Evolutionary conservation across 2,888 invertebrate species (phyloP).

Genomic region (Thera obeliscata): DNA sequence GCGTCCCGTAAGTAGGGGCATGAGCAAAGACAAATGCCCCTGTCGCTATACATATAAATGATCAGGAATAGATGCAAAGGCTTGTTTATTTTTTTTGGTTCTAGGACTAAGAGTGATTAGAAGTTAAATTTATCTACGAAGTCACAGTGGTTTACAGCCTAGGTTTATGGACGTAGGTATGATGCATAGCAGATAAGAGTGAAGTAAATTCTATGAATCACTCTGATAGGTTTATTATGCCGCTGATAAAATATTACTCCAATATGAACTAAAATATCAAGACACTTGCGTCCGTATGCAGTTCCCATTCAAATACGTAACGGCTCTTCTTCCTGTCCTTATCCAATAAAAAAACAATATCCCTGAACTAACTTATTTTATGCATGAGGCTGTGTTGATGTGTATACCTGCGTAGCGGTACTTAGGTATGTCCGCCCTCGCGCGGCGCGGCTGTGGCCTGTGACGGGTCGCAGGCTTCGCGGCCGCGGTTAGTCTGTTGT

Average conservation of each 20-base stretch:
- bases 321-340: too few relatives aligned
- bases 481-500: conserved; percentile 66
- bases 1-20: too few relatives aligned
- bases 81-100: too few relatives aligned
- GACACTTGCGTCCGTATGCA: too few relatives aligned
- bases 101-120: too few relatives aligned
- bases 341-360: too few relatives aligned
- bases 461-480: conserved; percentile 58
- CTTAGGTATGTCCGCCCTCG: conserved; percentile 15
- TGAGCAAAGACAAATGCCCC: too few relatives aligned
- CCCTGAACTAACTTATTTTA: neutral
- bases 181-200: conserved; percentile 22
- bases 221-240: neutral
- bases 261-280: too few relatives aligned
- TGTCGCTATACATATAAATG: too few relatives aligned
- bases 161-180: neutral
- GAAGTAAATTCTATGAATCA: conserved; percentile 14
- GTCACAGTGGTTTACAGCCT: conserved; percentile 4
- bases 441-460: conserved; percentile 37
- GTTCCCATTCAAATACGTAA: too few relatives aligned
- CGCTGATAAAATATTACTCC: conserved; percentile 9
- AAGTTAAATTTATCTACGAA: neutral
- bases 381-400: neutral
- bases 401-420: conserved; percentile 43
- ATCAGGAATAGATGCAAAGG: too few relatives aligned